Evolutionary conservation across 2,797 vertebrate genomes (phyloP).

Genomic region (Arremon brunneinucha): DNA sequence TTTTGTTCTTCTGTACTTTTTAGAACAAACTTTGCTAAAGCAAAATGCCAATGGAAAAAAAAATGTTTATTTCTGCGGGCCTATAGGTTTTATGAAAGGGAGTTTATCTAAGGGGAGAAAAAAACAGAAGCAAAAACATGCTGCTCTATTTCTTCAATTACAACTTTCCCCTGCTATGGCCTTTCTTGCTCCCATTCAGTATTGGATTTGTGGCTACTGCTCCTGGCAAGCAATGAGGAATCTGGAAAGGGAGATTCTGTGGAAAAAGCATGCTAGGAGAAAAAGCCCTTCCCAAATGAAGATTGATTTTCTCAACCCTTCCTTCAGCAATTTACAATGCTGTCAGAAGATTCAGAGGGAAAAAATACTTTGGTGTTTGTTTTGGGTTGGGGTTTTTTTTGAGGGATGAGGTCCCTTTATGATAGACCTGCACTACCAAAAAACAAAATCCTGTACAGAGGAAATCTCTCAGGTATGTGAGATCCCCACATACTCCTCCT

Average conservation of each 20-base stretch:
- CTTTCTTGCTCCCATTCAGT: background rate
- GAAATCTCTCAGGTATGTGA: background rate
- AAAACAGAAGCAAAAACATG: background rate
- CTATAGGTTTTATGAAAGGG: background rate
- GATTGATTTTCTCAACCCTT: background rate
- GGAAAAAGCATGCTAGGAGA: background rate
- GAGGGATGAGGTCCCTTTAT: background rate
- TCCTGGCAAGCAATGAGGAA: background rate
- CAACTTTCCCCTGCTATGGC: background rate
- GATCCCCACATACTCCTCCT: background rate
- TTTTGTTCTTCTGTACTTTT: background rate
- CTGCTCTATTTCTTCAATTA: background rate
- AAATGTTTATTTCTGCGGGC: background rate
- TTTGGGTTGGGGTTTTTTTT: background rate
- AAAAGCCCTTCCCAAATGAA: background rate
- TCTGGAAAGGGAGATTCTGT: background rate
- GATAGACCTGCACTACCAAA: background rate
- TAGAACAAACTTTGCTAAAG: background rate
- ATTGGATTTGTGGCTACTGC: background rate
- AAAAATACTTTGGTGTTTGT: background rate
- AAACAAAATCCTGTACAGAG: background rate
- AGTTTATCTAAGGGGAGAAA: background rate
- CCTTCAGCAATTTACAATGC: background rate
- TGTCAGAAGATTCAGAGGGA: background rate
- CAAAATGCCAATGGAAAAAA: background rate